Evolutionary conservation across 92 coral and sea anemone species (phyloP).

Genomic region (Anthopleura xanthogrammica): DNA sequence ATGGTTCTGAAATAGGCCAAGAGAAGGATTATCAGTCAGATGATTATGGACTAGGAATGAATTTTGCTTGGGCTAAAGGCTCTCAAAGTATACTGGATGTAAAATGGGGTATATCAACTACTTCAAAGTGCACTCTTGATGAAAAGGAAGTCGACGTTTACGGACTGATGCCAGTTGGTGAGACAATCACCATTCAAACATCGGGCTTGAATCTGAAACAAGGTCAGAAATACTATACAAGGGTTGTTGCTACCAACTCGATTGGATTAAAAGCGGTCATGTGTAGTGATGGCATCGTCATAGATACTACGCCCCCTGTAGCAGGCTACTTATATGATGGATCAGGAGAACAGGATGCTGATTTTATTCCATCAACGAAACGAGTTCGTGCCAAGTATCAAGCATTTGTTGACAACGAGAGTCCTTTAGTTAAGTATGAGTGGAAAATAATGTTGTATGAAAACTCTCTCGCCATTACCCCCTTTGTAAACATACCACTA

Average conservation of each 20-base stretch:
- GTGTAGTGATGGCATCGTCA: conserved; percentile 82
- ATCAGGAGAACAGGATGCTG: conserved; percentile 46
- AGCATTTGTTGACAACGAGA: conserved; percentile 58
- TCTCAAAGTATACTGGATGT: conserved; percentile 43
- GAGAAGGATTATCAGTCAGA: conserved; percentile 72
- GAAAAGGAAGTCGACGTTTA: conserved; percentile 56
- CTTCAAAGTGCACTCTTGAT: conserved; percentile 53
- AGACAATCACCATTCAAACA: conserved; percentile 47
- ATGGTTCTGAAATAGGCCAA: conserved; percentile 44
- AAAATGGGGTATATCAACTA: conserved; percentile 70
- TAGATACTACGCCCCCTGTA: conserved; percentile 75
- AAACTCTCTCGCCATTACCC: conserved; percentile 41
- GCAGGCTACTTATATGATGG: conserved; percentile 55
- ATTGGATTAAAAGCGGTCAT: conserved; percentile 58
- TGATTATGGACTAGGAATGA: conserved; percentile 48
- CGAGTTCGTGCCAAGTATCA: conserved; percentile 62
- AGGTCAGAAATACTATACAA: conserved; percentile 61
- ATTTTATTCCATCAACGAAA: conserved; percentile 53
- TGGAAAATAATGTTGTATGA: conserved; percentile 51
- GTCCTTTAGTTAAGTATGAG: conserved; percentile 69
- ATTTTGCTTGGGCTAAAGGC: conserved; percentile 50
- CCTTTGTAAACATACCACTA: conserved; percentile 55
- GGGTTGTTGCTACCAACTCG: conserved; percentile 47
- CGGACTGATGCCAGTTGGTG: conserved; percentile 58
- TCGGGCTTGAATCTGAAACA: conserved; percentile 60